A percentile compares a stretch with the other conserved stretches of the same genome.
Evolutionary conservation across 1,140 invertebrate species (phyloP).

Genomic region (Calosoma granatense): DNA sequence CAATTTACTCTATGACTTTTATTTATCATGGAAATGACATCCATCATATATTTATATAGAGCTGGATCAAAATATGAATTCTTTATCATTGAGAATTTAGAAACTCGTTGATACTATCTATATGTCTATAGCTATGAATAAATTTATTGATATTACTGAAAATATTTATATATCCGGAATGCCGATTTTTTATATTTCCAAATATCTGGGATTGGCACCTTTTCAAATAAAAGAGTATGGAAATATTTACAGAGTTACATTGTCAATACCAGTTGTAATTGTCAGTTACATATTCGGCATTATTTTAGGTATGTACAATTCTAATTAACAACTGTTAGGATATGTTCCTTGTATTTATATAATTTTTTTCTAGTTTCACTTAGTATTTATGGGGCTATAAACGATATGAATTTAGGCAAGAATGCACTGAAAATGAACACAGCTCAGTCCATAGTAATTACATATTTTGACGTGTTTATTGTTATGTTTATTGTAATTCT

Average conservation of each 20-base stretch:
- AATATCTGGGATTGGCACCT: not conserved
- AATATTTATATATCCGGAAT: not conserved
- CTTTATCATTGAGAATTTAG: not conserved
- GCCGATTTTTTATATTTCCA: not conserved
- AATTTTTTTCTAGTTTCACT: not conserved
- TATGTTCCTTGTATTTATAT: conserved; percentile 19
- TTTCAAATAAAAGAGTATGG: not conserved
- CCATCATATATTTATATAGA: too few relatives aligned
- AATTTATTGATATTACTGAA: not conserved
- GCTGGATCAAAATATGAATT: not conserved
- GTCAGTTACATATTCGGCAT: not conserved
- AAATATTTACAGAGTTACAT: not conserved
- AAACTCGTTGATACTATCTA: not conserved
- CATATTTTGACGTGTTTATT: not conserved
- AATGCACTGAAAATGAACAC: not conserved
- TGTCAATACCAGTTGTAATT: not conserved
- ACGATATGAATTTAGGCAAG: not conserved
- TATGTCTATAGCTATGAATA: not conserved
- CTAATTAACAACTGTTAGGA: conserved; percentile 13
- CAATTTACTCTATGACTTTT: too few relatives aligned
- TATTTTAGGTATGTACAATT: not conserved
- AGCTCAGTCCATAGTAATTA: not conserved
- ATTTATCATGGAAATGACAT: too few relatives aligned
- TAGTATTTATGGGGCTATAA: not conserved
- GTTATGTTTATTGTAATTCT: not conserved